Evolutionary conservation across 2,113 vertebrate genomes (phyloP), one percentile per base, ranked within the genome.

Genomic region (Ochotona curzoniae): DNA sequence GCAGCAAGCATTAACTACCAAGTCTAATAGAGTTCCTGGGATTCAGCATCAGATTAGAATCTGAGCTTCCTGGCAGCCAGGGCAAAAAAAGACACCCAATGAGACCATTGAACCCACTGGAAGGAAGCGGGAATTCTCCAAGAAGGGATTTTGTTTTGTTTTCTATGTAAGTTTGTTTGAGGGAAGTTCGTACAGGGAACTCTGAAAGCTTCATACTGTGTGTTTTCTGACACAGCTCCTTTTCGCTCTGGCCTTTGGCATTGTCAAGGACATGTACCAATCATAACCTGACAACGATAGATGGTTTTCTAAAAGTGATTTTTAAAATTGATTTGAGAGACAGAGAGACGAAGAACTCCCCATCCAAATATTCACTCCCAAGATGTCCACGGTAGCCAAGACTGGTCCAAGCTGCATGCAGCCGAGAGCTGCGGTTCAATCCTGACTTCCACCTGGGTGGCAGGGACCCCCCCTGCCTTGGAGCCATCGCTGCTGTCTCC

Each of bases 1-100:
- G 88, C 76, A 61, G 63, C n/a, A 73, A 93, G 67, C 51, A 66
- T 4, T 96, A 87, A 74, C 44, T 84, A 30, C 26, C 32, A 87
- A 49, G 21, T 73, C 14, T 87, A 69, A 69, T n/a, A 47, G 32
- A 86, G 17, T 93, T 57, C 85, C 47, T 73, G 4, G 32, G 76
- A 91, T 66, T 93, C 76, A 78, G 81, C 44, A 61, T 70, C 76
- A 90, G 38, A 89, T 93, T 79, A 70, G 80, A 17, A 23, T 28
- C 44, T 75, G 94, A 95, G 95, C 87, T 91, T 96, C 96, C 93
- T 93, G 91, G 91, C 73, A 96, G 96, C 92, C 95, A 89, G 28
- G 61, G 89, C 30, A 69, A 96, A 89, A 94, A 78, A 67, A n/a
- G 66, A 71, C 67, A 82, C 32, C 20, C 26, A 54, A 4, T 54